Conservation (phyloP, 64 coral and sea anemone species). For the Montipora cactus region DNA sequence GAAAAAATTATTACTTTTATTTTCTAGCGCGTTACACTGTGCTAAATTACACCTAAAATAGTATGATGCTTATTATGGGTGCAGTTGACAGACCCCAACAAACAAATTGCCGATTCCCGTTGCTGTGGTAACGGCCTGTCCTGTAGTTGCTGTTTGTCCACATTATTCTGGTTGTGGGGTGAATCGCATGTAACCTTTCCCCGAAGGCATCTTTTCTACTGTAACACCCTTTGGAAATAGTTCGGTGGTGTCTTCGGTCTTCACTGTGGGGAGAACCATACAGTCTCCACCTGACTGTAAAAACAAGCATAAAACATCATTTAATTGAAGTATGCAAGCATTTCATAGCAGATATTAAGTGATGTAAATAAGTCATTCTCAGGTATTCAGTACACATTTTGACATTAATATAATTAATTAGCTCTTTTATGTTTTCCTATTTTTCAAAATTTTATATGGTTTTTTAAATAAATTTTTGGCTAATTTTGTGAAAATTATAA, state of each 20-base stretch:
- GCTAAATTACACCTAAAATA: background rate
- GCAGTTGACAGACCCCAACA: too few species aligned
- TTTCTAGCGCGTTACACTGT: background rate
- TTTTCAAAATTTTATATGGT: too few species aligned
- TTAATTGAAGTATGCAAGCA: background rate
- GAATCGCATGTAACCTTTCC: conserved; percentile 84
- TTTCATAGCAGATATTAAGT: too few species aligned
- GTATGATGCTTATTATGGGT: background rate
- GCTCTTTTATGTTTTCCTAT: too few species aligned
- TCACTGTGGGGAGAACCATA: conserved; percentile 91
- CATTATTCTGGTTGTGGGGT: conserved; percentile 70
- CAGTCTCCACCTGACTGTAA: conserved; percentile 71
- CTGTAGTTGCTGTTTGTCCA: background rate
- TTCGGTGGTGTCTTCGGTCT: conserved; percentile 13
- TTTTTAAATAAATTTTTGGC: too few species aligned
- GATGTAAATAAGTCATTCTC: too few species aligned
- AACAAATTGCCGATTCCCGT: too few species aligned
- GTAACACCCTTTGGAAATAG: conserved; percentile 66
- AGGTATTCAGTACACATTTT: too few species aligned
- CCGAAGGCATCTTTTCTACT: conserved; percentile 63
- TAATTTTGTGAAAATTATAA: too few species aligned
- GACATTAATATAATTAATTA: too few species aligned
- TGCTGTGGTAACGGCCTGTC: background rate
- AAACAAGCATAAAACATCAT: background rate
- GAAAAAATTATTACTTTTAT: background rate